phyloP scores from a whole-genome alignment of 2,888 invertebrate species.

The Watsonalla binaria region DNA sequence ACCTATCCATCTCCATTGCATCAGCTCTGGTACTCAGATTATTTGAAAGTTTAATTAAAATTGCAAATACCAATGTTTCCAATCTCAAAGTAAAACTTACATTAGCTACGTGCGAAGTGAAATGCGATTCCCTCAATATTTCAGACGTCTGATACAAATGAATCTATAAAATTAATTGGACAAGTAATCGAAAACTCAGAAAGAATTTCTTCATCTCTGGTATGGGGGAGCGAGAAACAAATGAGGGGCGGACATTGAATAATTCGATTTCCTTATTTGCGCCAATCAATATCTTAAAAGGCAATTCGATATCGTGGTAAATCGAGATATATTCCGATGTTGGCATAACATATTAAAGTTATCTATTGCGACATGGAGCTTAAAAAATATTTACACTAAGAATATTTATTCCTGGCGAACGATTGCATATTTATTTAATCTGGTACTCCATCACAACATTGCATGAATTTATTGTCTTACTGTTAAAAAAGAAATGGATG shows the following conservation, averaged over 20 bases:
- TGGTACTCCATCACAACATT: no score
- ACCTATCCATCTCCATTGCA: background rate
- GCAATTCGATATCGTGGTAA: conserved; percentile 55
- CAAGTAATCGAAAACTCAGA: conserved; percentile 79
- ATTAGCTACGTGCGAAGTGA: background rate
- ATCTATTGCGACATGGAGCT: no score
- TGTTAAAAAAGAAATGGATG: no score
- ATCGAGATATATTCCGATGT: conserved; percentile 37
- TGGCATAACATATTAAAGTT: conserved; percentile 15
- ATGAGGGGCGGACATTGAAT: conserved; percentile 79
- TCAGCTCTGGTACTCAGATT: background rate
- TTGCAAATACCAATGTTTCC: background rate
- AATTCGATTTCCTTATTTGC: conserved; percentile 79
- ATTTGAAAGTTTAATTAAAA: background rate
- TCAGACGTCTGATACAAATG: conserved; percentile 72
- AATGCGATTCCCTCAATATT: conserved; percentile 32
- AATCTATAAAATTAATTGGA: conserved; percentile 79
- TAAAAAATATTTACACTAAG: no score
- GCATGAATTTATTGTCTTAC: no score
- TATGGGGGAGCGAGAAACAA: conserved; percentile 73
- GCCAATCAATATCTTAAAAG: conserved; percentile 75
- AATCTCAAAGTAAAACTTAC: background rate
- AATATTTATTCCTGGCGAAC: no score
- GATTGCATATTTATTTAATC: no score
- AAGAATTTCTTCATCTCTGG: conserved; percentile 77